These are phyloP conservation scores for Barbus barbus DNA, from an alignment of 2,113 vertebrate genomes.

Conservation along the genomic window DNA sequence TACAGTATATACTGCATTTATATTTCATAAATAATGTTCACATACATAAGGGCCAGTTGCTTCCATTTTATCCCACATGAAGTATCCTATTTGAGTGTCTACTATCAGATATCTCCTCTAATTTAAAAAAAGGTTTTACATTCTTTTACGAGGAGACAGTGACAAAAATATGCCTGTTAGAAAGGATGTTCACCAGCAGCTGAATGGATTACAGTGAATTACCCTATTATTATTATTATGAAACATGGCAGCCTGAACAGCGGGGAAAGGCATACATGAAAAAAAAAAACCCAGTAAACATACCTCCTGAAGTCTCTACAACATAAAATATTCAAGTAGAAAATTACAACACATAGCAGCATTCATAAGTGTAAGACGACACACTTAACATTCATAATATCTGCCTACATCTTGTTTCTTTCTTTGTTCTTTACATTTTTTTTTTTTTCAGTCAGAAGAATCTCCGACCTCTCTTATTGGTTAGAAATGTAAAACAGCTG, in stretches of 20 bases:
- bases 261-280: slow-evolving; percentile 82
- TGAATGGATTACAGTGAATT: slow-evolving; percentile 22
- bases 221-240: slow-evolving; percentile 30
- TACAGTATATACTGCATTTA: slow-evolving; percentile 61
- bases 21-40: slow-evolving; percentile 39
- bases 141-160: slow-evolving; percentile 7
- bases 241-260: slow-evolving; percentile 62
- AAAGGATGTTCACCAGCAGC: slow-evolving; percentile 30
- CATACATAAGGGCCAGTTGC: slow-evolving; percentile 26
- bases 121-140: background rate
- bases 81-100: background rate
- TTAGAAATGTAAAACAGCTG: slow-evolving; percentile 72
- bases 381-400: slow-evolving; percentile 76
- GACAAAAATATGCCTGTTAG: background rate
- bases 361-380: slow-evolving; percentile 87
- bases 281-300: slow-evolving; percentile 78
- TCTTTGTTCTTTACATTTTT: slow-evolving; percentile 15
- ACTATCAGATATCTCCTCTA: background rate
- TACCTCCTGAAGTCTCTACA: slow-evolving; percentile 96
- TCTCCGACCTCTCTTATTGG: background rate
- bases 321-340: slow-evolving; percentile 96
- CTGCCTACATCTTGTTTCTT: slow-evolving; percentile 36
- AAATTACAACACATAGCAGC: slow-evolving; percentile 92
- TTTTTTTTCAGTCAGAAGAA: slow-evolving; percentile 67
- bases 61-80: slow-evolving; percentile 13